Conservation (phyloP, 2,113 vertebrate species). For the Clarias batrachus region DNA sequence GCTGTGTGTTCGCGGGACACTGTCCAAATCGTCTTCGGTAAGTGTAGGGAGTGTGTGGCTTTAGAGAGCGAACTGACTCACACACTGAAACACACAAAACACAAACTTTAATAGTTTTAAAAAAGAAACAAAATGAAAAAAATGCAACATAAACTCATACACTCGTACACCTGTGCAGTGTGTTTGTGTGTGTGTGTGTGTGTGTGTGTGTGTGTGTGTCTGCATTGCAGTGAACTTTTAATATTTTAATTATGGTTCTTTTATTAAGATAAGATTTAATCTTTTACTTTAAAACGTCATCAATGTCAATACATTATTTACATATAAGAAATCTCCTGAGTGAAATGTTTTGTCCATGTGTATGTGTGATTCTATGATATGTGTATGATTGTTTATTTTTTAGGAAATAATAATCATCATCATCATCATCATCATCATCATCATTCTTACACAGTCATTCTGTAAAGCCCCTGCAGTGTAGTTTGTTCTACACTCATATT, state of each 20-base stretch:
- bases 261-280: neutral
- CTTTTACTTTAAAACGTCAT: neutral
- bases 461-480: no score
- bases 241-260: no score
- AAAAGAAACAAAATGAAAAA: no score
- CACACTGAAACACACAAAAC: constrained; percentile 64
- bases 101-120: constrained; percentile 14
- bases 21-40: constrained; percentile 16
- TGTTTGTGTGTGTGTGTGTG: neutral
- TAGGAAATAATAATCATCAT: neutral
- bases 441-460: neutral
- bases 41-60: neutral
- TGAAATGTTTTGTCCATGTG: neutral
- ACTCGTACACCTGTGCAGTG: neutral
- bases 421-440: neutral
- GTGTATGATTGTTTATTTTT: neutral
- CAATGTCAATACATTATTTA: neutral
- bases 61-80: constrained; percentile 7
- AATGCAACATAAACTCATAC: neutral
- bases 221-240: no score
- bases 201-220: no score
- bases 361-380: no score
- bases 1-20: constrained; percentile 33
- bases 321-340: neutral
- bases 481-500: no score